These are phyloP conservation scores for Stictonetta naevosa DNA, from an alignment of 2,113 vertebrate species.

Conservation along the genomic window DNA sequence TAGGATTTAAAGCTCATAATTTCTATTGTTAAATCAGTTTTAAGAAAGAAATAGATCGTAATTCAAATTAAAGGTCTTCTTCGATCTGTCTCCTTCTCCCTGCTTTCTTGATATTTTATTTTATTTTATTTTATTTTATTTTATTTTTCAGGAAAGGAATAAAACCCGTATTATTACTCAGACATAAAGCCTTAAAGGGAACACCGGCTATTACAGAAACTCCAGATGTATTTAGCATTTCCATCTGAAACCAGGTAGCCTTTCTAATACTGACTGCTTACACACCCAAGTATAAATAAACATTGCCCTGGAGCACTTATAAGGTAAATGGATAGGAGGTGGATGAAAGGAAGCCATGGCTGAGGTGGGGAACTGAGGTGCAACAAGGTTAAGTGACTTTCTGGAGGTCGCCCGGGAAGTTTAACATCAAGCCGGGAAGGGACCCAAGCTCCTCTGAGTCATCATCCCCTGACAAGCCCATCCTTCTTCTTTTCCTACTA, in stretches of 20 bases:
- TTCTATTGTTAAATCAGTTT: slow-evolving; percentile 33
- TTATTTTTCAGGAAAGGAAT: neutral
- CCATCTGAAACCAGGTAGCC: neutral
- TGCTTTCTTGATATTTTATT: neutral
- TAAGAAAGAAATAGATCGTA: slow-evolving; percentile 11
- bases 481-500: slow-evolving; percentile 55
- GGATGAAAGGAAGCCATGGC: neutral
- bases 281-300: neutral
- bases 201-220: neutral
- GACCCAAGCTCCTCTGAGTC: slow-evolving; percentile 63
- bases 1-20: neutral
- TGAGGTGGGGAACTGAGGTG: neutral
- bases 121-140: neutral
- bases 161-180: neutral
- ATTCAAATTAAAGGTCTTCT: slow-evolving; percentile 44
- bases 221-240: neutral
- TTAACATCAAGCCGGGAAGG: neutral
- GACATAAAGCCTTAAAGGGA: neutral
- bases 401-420: neutral
- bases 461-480: slow-evolving; percentile 54
- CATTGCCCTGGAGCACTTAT: neutral
- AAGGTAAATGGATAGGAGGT: neutral
- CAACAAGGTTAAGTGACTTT: slow-evolving; percentile 57
- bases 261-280: neutral
- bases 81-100: neutral